A percentile compares a stretch with the other conserved stretches of the same genome.
phyloP scores from a whole-genome alignment of 1,140 invertebrate genomes.

The Drosophila nebulosa region DNA sequence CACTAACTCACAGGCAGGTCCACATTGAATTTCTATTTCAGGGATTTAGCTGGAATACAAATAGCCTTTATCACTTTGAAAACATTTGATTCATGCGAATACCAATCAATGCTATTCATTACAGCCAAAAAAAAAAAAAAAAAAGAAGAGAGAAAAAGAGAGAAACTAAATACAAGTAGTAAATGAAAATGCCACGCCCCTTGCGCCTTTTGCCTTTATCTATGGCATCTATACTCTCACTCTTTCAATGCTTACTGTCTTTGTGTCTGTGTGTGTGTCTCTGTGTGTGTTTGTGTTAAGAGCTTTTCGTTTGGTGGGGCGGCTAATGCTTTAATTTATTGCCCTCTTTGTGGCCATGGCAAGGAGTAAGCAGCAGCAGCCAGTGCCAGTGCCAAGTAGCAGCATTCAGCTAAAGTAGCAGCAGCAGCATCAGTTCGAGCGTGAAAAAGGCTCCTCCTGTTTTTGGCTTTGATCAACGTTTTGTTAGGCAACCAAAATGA shows the following conservation, averaged over 20 bases:
- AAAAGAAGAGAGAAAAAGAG: not conserved
- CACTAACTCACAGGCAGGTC: not conserved
- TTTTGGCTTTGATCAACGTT: slow-evolving; percentile 59
- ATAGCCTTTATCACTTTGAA: slow-evolving; percentile 47
- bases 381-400: not conserved
- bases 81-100: slow-evolving; percentile 52
- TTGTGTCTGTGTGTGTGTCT: not conserved
- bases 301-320: slow-evolving; percentile 37
- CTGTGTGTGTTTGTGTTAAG: slow-evolving; percentile 30
- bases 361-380: not conserved
- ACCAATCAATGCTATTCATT: slow-evolving; percentile 61
- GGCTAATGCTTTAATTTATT: slow-evolving; percentile 62
- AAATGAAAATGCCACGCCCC: slow-evolving; percentile 14
- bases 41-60: slow-evolving; percentile 1
- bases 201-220: not conserved
- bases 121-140: slow-evolving; percentile 1
- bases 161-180: slow-evolving; percentile 46
- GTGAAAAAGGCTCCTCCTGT: slow-evolving; percentile 46
- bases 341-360: slow-evolving; percentile 31
- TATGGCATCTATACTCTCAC: not conserved
- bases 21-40: not conserved
- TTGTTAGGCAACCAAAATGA: slow-evolving; percentile 61
- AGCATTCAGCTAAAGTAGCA: not conserved
- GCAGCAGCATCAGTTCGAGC: slow-evolving; percentile 25
- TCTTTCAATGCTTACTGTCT: not conserved